Evolutionary conservation across 2,888 invertebrate genomes (phyloP), one percentile per base, ranked within the genome.

Genomic region (Boloria selene): DNA sequence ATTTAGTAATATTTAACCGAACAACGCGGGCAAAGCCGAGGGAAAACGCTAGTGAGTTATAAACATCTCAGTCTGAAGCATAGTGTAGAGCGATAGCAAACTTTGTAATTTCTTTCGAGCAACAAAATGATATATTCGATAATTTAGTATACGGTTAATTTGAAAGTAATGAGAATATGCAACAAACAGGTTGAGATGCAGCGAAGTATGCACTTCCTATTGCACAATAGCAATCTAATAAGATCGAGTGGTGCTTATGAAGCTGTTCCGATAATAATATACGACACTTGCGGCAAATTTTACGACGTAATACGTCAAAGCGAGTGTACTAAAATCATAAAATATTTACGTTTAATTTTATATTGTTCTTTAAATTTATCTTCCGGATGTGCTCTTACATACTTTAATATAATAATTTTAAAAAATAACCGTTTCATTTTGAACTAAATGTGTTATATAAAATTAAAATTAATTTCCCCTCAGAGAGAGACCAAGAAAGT

Each of bases 101-200:
- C 13, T 31, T 38, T 13, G 26, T 31, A 53, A 38, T 38, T 10
- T 13, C 1, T 38, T 38, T 49, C 10, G 18, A 63, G 3, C n/a
- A 47, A 22, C n/a, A 2, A 45, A 51, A 51, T 14, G 16, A 44
- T 38, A 38, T 42, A 60, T 59, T 44, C 4, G 13, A 50, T 38
- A 26, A 47, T 26, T 53, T 6, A 61, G 45, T 51, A 13, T 14
- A 58, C 16, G 44, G 55, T 45, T 13, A 26, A 64, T 63, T 61
- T 54, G 60, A 60, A 60, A 64, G 44, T 52, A 65, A 64, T 47
- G 38, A 49, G 47, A 62, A 60, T 67, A 70, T 69, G 72, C 71
- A 74, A 73, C 62, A 5, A 65, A 69, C 73, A 52, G 69, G 73
- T 73, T 72, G 49, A 67, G 64, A 73, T 72, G 72, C 73, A 73